Percentiles rank a stretch among this genome's conserved stretches.
These are phyloP conservation scores for Imbricaverruca yamaguchii DNA, from an alignment of 2,888 invertebrate genomes.

Conservation along the genomic window DNA sequence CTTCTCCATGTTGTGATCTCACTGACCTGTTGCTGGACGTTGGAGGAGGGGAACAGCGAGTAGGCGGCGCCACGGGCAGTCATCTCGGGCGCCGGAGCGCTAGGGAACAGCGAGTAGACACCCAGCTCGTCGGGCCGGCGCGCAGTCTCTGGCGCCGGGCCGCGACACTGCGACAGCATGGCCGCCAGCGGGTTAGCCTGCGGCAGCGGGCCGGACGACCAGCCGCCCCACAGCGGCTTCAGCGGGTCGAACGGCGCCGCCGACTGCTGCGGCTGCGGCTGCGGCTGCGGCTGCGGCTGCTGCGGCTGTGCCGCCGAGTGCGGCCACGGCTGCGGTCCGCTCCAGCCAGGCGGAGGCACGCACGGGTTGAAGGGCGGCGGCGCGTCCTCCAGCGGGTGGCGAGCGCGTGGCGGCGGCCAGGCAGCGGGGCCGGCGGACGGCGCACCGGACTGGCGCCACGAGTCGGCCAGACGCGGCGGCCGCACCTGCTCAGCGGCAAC, in stretches of 20 bases:
- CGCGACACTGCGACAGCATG: not conserved
- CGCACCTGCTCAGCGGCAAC: constrained; percentile 13
- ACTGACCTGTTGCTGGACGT: not conserved
- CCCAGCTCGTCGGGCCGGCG: constrained; percentile 29
- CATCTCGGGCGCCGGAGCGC: not conserved
- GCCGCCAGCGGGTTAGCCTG: constrained; percentile 9
- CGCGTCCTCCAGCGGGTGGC: constrained; percentile 38
- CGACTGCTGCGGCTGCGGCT: constrained; percentile 2
- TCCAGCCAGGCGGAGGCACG: constrained; percentile 33
- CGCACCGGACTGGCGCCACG: constrained; percentile 35
- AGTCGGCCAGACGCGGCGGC: constrained; percentile 29
- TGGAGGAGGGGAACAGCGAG: constrained; percentile 45
- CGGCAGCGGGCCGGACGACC: not conserved
- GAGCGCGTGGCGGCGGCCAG: constrained; percentile 25
- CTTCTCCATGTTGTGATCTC: too few relatives aligned
- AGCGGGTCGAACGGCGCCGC: constrained; percentile 13
- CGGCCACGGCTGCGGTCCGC: constrained; percentile 34
- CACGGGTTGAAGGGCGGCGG: constrained; percentile 36
- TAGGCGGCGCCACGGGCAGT: constrained; percentile 43
- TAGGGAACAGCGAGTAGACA: constrained; percentile 38
- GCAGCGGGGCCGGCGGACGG: constrained; percentile 38
- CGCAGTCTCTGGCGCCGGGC: not conserved
- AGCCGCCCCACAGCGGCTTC: constrained; percentile 20
- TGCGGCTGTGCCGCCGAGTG: constrained; percentile 50
- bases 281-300: constrained; percentile 9